Evolutionary conservation across 1,140 invertebrate genomes (phyloP).

Genomic region (Brachionus sp.): DNA sequence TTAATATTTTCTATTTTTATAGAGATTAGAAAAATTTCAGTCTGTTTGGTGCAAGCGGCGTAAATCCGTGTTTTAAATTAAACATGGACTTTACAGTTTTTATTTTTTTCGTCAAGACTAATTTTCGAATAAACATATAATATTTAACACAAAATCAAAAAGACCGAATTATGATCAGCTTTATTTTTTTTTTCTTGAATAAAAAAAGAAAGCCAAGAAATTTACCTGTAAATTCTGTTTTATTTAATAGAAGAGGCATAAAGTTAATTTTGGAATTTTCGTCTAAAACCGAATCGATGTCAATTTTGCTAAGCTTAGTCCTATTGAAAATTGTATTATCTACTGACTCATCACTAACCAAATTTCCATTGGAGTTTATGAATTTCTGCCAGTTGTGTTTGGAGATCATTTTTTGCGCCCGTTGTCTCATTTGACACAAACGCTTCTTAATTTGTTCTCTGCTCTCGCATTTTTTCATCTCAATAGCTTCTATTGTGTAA

Average conservation of each 20-base stretch:
- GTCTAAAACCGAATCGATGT: background rate
- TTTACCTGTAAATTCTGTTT: conserved; percentile 36
- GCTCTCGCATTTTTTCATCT: conserved; percentile 7
- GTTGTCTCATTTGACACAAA: background rate
- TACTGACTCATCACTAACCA: background rate
- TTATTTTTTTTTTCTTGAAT: conserved; percentile 8
- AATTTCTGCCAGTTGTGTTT: conserved; percentile 33
- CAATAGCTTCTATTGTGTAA: conserved; percentile 7
- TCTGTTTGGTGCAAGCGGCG: background rate
- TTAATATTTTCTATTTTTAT: background rate
- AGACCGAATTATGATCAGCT: conserved; percentile 37
- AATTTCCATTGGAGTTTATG: background rate
- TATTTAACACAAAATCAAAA: background rate
- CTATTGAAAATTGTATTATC: background rate
- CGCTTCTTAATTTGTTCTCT: background rate
- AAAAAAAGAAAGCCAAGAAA: background rate
- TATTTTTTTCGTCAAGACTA: conserved; percentile 3
- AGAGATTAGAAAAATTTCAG: background rate
- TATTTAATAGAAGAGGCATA: conserved; percentile 20
- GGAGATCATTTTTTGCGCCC: background rate
- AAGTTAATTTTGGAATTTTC: conserved; percentile 21
- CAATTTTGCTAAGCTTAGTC: conserved; percentile 11
- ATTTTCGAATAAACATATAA: conserved; percentile 14
- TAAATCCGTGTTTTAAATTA: conserved; percentile 22
- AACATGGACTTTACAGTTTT: conserved; percentile 37